Base-by-base conservation (phyloP, 2,113 vertebrate genomes). In the Motacilla tschutschensis region DNA sequence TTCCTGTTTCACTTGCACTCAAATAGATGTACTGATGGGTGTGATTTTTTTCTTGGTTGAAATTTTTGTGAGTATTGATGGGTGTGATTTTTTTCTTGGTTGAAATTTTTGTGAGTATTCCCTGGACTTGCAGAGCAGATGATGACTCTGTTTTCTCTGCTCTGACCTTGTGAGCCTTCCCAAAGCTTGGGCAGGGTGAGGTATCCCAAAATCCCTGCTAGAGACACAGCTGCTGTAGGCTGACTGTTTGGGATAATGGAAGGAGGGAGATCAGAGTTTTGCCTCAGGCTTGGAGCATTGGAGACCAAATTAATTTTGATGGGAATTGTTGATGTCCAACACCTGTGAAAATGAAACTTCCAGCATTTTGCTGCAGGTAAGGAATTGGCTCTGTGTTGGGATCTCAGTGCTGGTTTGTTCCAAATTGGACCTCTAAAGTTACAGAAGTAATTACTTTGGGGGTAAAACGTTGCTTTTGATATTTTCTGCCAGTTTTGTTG, bases 161-260 rank as follows among this genome's bases (percentile, higher is more conserved):
- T 70, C 41, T 0, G 2, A 64, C 53, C 10, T 38, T 38, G 15
- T 28, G 53, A 79, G 26, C 22, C 28, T 86, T 79, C 65, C 71
- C 29, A 67, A 74, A 64, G 51, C 55, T 66, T 62, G 7, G 2
- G 10, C 44, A 33, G 41, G 33, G n/a, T 22, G 41, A 54, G 43
- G 12, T 7, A n/a, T 41, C 36, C 43, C 5, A 1, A 50, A 50
- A 66, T 35, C 15, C n/a, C 55, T 1, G 1, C 38, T n/a, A 1
- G 48, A 78, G 71, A 19, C 18, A 10, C 8, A n/a, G 58, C 40
- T 69, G 47, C 72, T 84, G 13, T 17, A 20, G 22, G n/a, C 25
- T 18, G 51, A 3, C 20, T 21, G 8, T 31, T 51, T 22, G 44
- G 26, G 43, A 25, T 78, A 31, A 48, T 28, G 57, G 50, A 63